Evolutionary conservation across 2,113 vertebrate genomes (phyloP).

Genomic region (Pelodiscus sinensis): DNA sequence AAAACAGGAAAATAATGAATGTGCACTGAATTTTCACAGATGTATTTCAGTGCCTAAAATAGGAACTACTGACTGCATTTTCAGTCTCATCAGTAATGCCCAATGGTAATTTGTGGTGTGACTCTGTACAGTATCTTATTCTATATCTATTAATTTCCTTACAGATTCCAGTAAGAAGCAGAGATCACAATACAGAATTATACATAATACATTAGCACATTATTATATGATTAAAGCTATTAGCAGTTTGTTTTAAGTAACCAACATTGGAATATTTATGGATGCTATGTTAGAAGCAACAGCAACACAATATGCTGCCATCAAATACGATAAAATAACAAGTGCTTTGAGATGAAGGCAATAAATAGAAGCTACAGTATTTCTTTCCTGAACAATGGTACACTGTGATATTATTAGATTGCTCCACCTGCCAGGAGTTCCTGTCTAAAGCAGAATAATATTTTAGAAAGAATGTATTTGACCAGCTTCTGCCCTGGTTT

Average conservation of each 20-base stretch:
- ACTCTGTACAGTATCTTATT: neutral
- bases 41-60: neutral
- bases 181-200: neutral
- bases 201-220: neutral
- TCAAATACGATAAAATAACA: neutral
- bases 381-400: neutral
- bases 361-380: neutral
- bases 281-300: neutral
- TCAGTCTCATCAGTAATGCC: neutral
- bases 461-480: neutral
- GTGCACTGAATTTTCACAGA: neutral
- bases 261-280: conserved; percentile 27
- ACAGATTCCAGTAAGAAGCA: neutral
- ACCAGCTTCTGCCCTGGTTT: neutral
- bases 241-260: conserved; percentile 18
- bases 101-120: neutral
- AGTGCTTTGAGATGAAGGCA: neutral
- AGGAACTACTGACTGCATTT: neutral
- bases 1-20: neutral
- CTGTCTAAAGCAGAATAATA: neutral
- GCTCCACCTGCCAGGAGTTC: neutral
- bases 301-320: neutral
- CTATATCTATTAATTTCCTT: neutral
- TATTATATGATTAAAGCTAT: conserved; percentile 32
- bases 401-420: neutral